phyloP scores from a whole-genome alignment of 1,140 invertebrate genomes.

The Papilio machaon region DNA sequence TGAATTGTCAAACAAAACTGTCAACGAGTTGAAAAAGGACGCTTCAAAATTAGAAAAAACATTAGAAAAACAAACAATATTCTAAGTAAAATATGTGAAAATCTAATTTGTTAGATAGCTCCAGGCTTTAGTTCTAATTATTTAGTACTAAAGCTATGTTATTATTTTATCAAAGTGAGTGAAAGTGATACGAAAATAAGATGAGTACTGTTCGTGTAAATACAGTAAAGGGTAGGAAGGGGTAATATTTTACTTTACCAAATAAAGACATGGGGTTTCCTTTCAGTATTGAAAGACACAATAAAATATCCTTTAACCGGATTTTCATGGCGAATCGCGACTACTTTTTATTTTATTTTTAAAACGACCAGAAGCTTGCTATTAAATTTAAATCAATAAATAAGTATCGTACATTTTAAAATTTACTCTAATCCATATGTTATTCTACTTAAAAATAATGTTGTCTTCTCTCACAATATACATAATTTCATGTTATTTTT shows the following conservation, averaged over 20 bases:
- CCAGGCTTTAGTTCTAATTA: neutral
- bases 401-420: too few species aligned
- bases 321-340: neutral
- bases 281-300: neutral
- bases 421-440: too few species aligned
- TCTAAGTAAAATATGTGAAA: neutral
- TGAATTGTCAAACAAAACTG: neutral
- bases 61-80: neutral
- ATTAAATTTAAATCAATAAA: too few species aligned
- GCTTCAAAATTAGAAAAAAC: conserved; percentile 5
- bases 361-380: neutral
- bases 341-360: neutral
- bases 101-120: neutral
- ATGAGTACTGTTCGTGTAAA: neutral
- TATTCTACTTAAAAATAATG: too few species aligned
- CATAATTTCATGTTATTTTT: too few species aligned
- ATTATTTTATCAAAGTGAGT: conserved; percentile 2
- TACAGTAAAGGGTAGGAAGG: neutral
- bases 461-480: too few species aligned
- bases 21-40: neutral
- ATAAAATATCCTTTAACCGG: neutral
- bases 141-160: neutral
- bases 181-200: neutral
- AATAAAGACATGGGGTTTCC: neutral
- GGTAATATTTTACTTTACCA: neutral